These are phyloP conservation scores for Echinometra lucunter DNA, from an alignment of 53 echinoderm and acorn worm genomes.

Conservation along the genomic window DNA sequence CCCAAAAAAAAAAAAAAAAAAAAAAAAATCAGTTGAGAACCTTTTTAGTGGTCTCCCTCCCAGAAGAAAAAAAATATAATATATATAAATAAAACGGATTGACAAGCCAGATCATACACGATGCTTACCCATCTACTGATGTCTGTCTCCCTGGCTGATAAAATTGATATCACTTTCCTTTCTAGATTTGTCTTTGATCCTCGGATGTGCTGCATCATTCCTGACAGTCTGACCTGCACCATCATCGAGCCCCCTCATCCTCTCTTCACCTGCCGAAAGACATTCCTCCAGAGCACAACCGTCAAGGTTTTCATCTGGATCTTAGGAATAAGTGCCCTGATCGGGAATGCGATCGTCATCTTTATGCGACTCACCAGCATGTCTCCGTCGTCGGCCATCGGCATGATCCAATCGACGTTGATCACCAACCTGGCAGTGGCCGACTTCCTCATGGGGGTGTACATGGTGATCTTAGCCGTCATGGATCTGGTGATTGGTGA, in stretches of 20 bases:
- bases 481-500: conserved; percentile 81
- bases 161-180: not conserved
- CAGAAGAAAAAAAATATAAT: too few species aligned
- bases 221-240: conserved; percentile 60
- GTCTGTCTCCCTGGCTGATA: not conserved
- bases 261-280: conserved; percentile 78
- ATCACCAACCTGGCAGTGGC: conserved; percentile 82
- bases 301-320: conserved; percentile 86
- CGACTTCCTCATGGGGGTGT: conserved; percentile 84
- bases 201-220: conserved; percentile 76
- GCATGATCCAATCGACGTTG: conserved; percentile 77
- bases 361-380: conserved; percentile 69
- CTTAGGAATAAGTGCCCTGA: conserved; percentile 78
- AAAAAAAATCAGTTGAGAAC: too few species aligned
- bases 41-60: too few species aligned
- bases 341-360: conserved; percentile 83
- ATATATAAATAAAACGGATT: too few species aligned
- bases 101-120: too few species aligned
- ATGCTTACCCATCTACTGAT: not conserved
- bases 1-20: too few species aligned
- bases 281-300: conserved; percentile 73
- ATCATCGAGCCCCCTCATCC: conserved; percentile 70
- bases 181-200: conserved; percentile 76
- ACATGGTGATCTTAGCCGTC: conserved; percentile 83
- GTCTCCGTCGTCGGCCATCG: conserved; percentile 17